phyloP scores from a whole-genome alignment of 2,113 vertebrate genomes.

The Prionailurus viverrinus region DNA sequence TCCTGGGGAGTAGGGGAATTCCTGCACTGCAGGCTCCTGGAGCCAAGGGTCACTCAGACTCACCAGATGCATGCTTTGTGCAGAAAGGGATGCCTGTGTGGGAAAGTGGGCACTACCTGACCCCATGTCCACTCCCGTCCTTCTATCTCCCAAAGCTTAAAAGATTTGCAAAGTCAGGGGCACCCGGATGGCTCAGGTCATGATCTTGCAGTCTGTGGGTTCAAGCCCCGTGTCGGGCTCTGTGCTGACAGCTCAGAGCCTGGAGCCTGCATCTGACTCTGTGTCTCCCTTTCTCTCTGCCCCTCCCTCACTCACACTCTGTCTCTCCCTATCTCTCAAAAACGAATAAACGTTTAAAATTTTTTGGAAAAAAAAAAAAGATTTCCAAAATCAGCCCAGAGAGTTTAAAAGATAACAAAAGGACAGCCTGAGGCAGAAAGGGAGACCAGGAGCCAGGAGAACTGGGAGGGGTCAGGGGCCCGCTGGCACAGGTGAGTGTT shows the following conservation, averaged over 20 bases:
- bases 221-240: too few relatives aligned
- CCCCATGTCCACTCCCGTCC: background rate
- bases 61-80: too few relatives aligned
- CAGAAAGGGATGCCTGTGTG: background rate
- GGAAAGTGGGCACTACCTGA: background rate
- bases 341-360: too few relatives aligned
- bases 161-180: background rate
- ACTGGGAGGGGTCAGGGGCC: background rate
- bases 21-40: rapidly evolving
- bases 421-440: background rate
- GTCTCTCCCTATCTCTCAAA: too few relatives aligned
- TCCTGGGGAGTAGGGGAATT: background rate
- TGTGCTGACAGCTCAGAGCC: too few relatives aligned
- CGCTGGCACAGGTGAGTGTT: background rate
- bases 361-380: background rate
- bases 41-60: background rate
- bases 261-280: too few relatives aligned
- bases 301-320: too few relatives aligned
- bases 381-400: background rate
- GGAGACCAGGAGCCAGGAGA: background rate
- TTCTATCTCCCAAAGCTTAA: background rate
- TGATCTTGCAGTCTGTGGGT: too few relatives aligned
- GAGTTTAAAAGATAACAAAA: background rate
- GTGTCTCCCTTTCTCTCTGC: too few relatives aligned
- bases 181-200: too few relatives aligned